Conservation (phyloP, 2,113 vertebrate genomes). For the Pachypanchax playfairii region DNA sequence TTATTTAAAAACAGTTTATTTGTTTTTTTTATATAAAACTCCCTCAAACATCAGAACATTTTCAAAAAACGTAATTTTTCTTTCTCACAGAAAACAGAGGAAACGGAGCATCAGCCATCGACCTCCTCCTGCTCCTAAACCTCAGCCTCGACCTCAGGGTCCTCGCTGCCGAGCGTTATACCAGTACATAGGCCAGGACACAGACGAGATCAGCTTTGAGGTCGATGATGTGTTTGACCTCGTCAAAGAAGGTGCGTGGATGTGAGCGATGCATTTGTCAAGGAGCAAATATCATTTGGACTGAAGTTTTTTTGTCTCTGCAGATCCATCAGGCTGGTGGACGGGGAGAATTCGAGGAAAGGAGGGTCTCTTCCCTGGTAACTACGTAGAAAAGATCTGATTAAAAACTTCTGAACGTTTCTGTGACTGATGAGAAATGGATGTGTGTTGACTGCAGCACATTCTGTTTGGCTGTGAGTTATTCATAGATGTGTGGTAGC, state of each 20-base stretch:
- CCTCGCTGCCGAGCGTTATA: slow-evolving; percentile 89
- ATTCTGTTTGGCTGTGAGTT: slow-evolving; percentile 1
- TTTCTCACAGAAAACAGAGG: slow-evolving; percentile 84
- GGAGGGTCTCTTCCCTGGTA: slow-evolving; percentile 95
- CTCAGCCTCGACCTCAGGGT: slow-evolving; percentile 71
- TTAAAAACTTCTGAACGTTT: background rate
- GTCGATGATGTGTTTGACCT: slow-evolving; percentile 89
- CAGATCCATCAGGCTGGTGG: slow-evolving; percentile 96
- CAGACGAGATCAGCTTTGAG: slow-evolving; percentile 93
- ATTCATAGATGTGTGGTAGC: slow-evolving; percentile 1
- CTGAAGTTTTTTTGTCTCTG: slow-evolving; percentile 2
- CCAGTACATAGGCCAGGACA: slow-evolving; percentile 91
- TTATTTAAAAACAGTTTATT: too few relatives aligned
- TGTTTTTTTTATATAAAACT: too few relatives aligned
- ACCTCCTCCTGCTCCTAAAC: slow-evolving; percentile 86
- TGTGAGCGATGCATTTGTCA: background rate
- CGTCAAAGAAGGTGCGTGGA: slow-evolving; percentile 85
- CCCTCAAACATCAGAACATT: too few relatives aligned
- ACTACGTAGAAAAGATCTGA: slow-evolving; percentile 97
- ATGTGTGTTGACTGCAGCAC: slow-evolving; percentile 10
- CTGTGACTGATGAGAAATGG: slow-evolving; percentile 6
- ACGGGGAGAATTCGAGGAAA: slow-evolving; percentile 86
- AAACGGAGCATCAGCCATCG: slow-evolving; percentile 85
- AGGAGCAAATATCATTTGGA: background rate
- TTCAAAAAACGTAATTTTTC: too few relatives aligned